A percentile compares a stretch with the other conserved stretches of the same genome.
Evolutionary conservation across 2,888 invertebrate species (phyloP).

Genomic region (Barypeithes pellucidus): DNA sequence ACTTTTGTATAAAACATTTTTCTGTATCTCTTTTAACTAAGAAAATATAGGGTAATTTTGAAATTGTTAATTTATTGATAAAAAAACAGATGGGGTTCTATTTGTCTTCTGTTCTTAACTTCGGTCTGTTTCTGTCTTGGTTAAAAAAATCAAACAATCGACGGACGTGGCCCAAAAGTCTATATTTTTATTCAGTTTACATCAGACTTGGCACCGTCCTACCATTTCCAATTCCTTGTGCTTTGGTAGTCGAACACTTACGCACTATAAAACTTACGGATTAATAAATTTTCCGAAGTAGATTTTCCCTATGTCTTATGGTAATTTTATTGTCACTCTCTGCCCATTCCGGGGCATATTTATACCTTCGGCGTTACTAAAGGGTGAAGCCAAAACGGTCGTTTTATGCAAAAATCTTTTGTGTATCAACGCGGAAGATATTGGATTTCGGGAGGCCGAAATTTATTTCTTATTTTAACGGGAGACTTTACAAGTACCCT

Average conservation of each 20-base stretch:
- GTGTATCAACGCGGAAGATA: constrained; percentile 46
- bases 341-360: constrained; percentile 46
- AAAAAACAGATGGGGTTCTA: too few species aligned
- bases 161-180: too few species aligned
- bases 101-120: too few species aligned
- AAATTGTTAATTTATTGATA: too few species aligned
- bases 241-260: not conserved
- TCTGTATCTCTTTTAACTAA: too few species aligned
- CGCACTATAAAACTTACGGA: constrained; percentile 29
- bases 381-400: constrained; percentile 46
- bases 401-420: constrained; percentile 54
- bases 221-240: not conserved
- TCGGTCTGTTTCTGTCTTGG: too few species aligned
- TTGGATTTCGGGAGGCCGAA: constrained; percentile 40
- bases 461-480: constrained; percentile 44
- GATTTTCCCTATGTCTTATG: constrained; percentile 52
- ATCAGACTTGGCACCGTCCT: too few species aligned
- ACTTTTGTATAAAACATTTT: too few species aligned
- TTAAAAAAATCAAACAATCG: too few species aligned
- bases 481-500: constrained; percentile 39
- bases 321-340: constrained; percentile 51
- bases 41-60: too few species aligned
- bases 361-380: constrained; percentile 46
- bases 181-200: too few species aligned
- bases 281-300: constrained; percentile 50